phyloP scores from a whole-genome alignment of 2,797 vertebrate species.

The Xiphorhynchus erythropygius region DNA sequence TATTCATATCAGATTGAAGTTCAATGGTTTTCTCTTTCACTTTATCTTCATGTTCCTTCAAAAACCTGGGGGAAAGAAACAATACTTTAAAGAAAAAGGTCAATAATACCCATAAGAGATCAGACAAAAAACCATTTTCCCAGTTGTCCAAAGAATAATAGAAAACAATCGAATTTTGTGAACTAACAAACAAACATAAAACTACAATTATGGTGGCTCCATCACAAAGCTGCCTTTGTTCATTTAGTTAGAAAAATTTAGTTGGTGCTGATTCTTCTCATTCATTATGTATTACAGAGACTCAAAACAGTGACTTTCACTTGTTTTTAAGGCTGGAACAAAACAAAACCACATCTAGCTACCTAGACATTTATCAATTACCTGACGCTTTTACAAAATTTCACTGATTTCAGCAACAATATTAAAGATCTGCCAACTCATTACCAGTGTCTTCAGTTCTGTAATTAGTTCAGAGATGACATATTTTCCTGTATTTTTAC shows the following conservation, averaged over 20 bases:
- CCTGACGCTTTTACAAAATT: background rate
- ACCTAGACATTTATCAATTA: background rate
- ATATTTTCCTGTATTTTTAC: background rate
- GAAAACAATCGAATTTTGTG: background rate
- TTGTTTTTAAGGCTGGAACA: background rate
- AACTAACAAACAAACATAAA: background rate
- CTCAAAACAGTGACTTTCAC: background rate
- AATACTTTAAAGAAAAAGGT: background rate
- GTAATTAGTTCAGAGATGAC: background rate
- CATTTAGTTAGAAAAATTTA: background rate
- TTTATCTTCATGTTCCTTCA: slow-evolving; percentile 88
- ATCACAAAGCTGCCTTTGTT: background rate
- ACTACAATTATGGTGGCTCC: background rate
- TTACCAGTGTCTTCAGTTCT: background rate
- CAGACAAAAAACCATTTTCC: background rate
- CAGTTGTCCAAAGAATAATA: background rate
- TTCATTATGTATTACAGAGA: background rate
- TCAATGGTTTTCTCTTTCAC: slow-evolving; percentile 85
- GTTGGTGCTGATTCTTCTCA: background rate
- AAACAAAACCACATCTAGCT: background rate
- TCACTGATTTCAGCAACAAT: background rate
- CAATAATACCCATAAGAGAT: background rate
- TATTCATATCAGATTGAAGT: slow-evolving; percentile 76
- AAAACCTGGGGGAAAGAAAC: slow-evolving; percentile 74
- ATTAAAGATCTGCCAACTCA: background rate